Evolutionary conservation across 2,888 invertebrate species (phyloP).

Genomic region (Automeris io): DNA sequence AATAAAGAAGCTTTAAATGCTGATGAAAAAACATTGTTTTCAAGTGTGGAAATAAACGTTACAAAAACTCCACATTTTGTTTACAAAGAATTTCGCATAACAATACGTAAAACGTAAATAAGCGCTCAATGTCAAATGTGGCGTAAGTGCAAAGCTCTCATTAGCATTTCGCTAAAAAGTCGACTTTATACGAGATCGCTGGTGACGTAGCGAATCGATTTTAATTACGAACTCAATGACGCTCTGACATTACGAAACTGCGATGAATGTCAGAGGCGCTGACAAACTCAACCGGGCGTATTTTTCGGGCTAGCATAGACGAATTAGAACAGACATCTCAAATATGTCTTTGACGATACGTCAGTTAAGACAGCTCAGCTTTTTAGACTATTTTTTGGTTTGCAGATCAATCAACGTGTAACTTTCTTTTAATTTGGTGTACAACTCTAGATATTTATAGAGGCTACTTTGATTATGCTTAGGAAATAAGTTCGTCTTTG

Average conservation of each 20-base stretch:
- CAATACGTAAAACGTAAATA: slow-evolving; percentile 21
- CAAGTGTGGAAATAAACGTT: slow-evolving; percentile 2
- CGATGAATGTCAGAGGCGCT: slow-evolving; percentile 20
- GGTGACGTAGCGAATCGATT: slow-evolving; percentile 18
- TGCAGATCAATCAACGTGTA: too few relatives aligned
- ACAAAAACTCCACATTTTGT: slow-evolving; percentile 12
- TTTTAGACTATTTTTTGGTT: too few relatives aligned
- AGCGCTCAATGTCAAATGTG: slow-evolving; percentile 33
- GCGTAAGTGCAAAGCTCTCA: slow-evolving; percentile 30
- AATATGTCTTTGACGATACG: too few relatives aligned
- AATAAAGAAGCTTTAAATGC: not conserved
- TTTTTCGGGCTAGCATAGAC: not conserved
- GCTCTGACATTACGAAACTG: slow-evolving; percentile 16
- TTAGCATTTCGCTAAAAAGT: slow-evolving; percentile 28
- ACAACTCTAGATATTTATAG: too few relatives aligned
- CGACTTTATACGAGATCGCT: slow-evolving; percentile 10
- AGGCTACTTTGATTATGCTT: too few relatives aligned
- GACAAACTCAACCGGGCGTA: not conserved
- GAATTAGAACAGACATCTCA: too few relatives aligned
- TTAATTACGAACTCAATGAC: slow-evolving; percentile 23
- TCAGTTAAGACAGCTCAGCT: too few relatives aligned
- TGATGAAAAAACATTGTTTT: not conserved
- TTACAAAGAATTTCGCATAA: slow-evolving; percentile 19
- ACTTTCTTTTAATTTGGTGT: too few relatives aligned
- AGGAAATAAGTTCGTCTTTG: too few relatives aligned